These are phyloP conservation scores for Plusia festucae DNA, from an alignment of 2,888 invertebrate genomes.

Conservation along the genomic window DNA sequence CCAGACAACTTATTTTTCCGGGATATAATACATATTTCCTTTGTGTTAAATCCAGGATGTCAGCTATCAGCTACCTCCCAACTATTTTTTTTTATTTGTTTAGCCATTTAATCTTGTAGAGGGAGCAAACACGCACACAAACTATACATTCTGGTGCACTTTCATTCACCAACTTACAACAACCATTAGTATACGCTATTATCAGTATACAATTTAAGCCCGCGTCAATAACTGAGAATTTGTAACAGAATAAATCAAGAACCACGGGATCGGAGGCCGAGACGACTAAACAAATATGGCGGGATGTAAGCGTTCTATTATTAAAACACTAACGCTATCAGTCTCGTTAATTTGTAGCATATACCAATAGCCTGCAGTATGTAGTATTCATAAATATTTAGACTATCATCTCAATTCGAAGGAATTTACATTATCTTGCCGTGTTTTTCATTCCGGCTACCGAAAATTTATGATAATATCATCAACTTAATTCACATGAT, in stretches of 20 bases:
- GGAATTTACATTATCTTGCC: background rate
- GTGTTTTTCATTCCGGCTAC: background rate
- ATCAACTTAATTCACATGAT: no score
- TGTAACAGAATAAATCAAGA: slow-evolving; percentile 33
- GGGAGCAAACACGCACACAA: no score
- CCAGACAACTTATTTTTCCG: no score
- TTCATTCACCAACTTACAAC: background rate
- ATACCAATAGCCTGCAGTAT: slow-evolving; percentile 8
- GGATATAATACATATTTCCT: no score
- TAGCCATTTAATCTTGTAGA: no score
- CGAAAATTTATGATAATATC: no score
- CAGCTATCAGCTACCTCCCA: no score
- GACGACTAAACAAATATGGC: slow-evolving; percentile 24
- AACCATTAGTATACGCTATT: background rate
- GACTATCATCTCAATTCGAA: background rate
- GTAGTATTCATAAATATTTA: slow-evolving; percentile 10
- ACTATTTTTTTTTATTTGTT: no score
- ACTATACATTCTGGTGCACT: background rate
- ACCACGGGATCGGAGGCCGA: background rate
- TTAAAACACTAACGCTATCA: slow-evolving; percentile 9
- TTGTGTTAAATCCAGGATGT: no score
- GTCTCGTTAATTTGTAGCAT: background rate
- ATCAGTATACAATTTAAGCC: background rate
- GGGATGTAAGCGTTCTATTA: slow-evolving; percentile 33
- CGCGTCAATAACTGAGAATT: slow-evolving; percentile 28